Base-by-base conservation (phyloP, 2,797 vertebrate species). In the Psittacula echo region DNA sequence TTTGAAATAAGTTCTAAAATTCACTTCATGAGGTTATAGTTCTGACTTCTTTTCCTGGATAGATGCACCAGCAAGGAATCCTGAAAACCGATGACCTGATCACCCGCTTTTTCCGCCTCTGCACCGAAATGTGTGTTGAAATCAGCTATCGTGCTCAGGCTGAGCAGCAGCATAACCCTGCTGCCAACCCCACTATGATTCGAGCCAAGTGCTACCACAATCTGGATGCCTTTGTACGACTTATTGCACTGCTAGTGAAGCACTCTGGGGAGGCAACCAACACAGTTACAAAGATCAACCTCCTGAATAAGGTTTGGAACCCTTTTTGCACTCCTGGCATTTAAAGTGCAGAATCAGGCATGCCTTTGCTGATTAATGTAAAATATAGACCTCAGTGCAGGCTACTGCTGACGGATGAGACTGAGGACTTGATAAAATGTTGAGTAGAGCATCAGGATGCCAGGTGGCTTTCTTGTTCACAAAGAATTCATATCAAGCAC, bases 51-150 rank as follows among this genome's bases (percentile, higher is more conserved):
- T 95, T 96, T 65, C 77, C 44, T 7, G 72, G 39, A 37, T 67
- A 99, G 99, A 99, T 99, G 99, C 99, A 99, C 93, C 99, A 99
- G 97, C 99, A 99, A 97, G 99, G 99, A 54, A 99, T 99, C 93
- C 97, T 99, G 96, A 99, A 99, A 97, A 99, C 99, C 0, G 99
- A 99, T n/a, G 99, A 99, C 96, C 97, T 99, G 95, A 99, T 99
- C 97, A 99, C 99, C 2, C 98, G 99, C 32, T 99, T 99, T 96
- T 99, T 99, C 96, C 98, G 99, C 34, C 98, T 99, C 32, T 99
- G 99, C 98, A 99, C 99, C 1, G 99, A 99, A 96, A 99, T 99
- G 99, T 99, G 99, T 42, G 99, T 99, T 73, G 99, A 99, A 96
- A 99, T 99, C 97, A 99, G 99, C 97, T 99, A 99, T 48, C 98